phyloP scores from a whole-genome alignment of 2,797 vertebrate genomes.

The Poecilia velifera region DNA sequence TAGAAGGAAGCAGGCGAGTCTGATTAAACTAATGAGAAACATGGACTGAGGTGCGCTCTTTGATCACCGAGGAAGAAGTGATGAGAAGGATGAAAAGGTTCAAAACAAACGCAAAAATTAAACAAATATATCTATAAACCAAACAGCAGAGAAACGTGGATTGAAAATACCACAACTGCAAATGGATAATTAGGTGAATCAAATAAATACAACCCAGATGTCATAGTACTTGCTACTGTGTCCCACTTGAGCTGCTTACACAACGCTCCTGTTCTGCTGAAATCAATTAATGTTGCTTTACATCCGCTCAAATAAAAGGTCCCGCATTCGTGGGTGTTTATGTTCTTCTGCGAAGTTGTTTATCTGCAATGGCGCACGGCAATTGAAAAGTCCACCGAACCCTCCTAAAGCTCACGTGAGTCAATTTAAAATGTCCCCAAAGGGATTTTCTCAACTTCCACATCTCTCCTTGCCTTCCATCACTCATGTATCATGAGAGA shows the following conservation, averaged over 20 bases:
- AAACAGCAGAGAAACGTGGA: background rate
- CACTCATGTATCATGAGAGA: slow-evolving; percentile 3
- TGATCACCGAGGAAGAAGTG: too few relatives aligned
- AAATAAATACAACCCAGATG: background rate
- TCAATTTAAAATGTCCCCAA: background rate
- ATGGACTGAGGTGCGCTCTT: background rate
- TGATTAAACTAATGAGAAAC: background rate
- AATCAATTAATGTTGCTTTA: background rate
- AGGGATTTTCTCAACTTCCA: background rate
- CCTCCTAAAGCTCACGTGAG: background rate
- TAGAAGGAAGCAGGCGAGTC: background rate
- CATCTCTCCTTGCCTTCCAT: background rate
- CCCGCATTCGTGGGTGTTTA: background rate
- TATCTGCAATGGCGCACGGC: background rate
- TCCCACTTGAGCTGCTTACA: background rate
- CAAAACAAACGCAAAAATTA: background rate
- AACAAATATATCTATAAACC: background rate
- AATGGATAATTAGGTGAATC: background rate
- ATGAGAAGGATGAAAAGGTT: background rate
- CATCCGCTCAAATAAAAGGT: background rate
- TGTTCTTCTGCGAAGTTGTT: background rate
- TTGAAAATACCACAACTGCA: background rate
- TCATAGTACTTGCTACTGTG: background rate
- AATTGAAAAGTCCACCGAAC: background rate
- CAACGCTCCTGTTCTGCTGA: background rate